A percentile compares a stretch with the other conserved stretches of the same genome.
These are phyloP conservation scores for Rafetus swinhoei DNA, from an alignment of 2,113 vertebrate genomes.

Conservation along the genomic window DNA sequence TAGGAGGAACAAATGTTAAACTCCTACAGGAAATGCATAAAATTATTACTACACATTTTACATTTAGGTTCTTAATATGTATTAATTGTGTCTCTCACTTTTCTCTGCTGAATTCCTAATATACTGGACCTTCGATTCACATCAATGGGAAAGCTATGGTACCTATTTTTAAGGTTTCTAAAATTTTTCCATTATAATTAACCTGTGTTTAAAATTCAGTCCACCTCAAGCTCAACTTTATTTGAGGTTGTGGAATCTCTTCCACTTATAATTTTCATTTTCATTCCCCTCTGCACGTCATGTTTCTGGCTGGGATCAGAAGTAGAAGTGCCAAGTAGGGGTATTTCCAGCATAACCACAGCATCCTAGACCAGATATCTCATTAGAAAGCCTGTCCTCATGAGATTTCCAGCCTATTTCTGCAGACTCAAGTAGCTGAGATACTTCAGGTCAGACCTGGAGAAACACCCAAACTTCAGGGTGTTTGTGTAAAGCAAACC, in stretches of 20 bases:
- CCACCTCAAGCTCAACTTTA: constrained; percentile 45
- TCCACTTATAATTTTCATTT: constrained; percentile 6
- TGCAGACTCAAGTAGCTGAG: not conserved
- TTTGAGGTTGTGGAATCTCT: not conserved
- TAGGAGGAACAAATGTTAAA: constrained; percentile 4
- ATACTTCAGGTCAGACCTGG: constrained; percentile 15
- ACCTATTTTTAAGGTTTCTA: not conserved
- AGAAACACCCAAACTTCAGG: constrained; percentile 42
- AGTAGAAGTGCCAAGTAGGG: not conserved
- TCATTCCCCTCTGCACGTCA: not conserved
- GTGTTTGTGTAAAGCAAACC: constrained; percentile 39
- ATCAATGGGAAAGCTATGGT: constrained; percentile 45
- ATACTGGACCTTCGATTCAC: constrained; percentile 46
- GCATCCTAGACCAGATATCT: not conserved
- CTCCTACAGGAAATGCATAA: constrained; percentile 29
- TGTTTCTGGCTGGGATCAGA: not conserved
- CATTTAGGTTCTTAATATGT: constrained; percentile 43
- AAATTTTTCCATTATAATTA: constrained; percentile 52
- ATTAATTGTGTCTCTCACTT: constrained; percentile 36
- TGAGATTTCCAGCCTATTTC: not conserved
- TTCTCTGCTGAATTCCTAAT: constrained; percentile 42
- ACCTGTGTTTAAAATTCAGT: constrained; percentile 35
- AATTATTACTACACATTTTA: constrained; percentile 44
- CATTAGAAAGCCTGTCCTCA: constrained; percentile 21
- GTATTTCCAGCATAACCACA: not conserved